Conservation (phyloP, 1,140 invertebrate species). For the Drosophila parvula region DNA sequence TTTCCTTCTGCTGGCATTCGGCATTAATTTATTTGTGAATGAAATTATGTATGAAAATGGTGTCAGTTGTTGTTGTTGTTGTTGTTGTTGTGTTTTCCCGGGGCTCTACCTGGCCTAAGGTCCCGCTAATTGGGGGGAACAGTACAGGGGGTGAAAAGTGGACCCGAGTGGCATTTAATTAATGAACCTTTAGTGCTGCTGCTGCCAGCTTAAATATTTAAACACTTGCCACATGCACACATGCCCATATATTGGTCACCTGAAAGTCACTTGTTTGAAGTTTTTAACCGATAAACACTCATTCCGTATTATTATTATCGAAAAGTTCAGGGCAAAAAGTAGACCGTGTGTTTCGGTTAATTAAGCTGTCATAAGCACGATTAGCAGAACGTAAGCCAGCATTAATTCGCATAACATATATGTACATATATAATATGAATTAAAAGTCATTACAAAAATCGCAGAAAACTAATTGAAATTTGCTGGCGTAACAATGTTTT, state of each 20-base stretch:
- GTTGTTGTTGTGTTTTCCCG: not conserved
- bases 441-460: constrained; percentile 35
- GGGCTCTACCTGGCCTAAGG: constrained; percentile 1
- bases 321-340: constrained; percentile 4
- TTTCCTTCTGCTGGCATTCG: constrained; percentile 30
- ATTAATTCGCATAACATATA: constrained; percentile 28
- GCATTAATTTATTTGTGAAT: constrained; percentile 49
- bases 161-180: constrained; percentile 24
- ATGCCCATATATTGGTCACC: not conserved
- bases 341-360: constrained; percentile 20
- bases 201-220: not conserved
- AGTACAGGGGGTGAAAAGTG: not conserved
- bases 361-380: constrained; percentile 44
- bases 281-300: not conserved
- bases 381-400: constrained; percentile 29
- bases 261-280: constrained; percentile 8
- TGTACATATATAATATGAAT: constrained; percentile 6
- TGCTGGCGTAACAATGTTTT: constrained; percentile 16
- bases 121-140: constrained; percentile 24
- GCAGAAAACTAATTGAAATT: constrained; percentile 51
- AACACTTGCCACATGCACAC: not conserved
- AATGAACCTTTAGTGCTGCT: constrained; percentile 1
- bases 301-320: constrained; percentile 1
- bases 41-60: constrained; percentile 45
- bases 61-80: not conserved